These are phyloP conservation scores for Cephalopholis sonnerati DNA, from an alignment of 2,113 vertebrate genomes.

Conservation along the genomic window DNA sequence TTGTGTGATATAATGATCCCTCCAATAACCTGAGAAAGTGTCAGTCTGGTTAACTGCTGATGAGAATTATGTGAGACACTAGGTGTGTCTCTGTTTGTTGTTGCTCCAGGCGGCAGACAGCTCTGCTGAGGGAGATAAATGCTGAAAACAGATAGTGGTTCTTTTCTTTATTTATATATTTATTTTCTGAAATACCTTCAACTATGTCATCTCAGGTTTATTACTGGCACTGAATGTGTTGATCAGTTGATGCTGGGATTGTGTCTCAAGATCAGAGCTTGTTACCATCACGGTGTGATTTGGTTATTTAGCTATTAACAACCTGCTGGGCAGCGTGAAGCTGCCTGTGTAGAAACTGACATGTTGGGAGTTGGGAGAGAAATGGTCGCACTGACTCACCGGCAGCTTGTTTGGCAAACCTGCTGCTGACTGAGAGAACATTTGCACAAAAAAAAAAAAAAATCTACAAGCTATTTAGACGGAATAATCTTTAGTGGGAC, in stretches of 20 bases:
- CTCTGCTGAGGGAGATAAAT: slow-evolving; percentile 27
- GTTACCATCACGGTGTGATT: slow-evolving; percentile 7
- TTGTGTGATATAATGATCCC: neutral
- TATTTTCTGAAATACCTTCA: neutral
- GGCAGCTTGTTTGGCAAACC: slow-evolving; percentile 52
- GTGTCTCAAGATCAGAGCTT: neutral
- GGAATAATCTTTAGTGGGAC: slow-evolving; percentile 34
- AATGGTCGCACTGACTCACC: slow-evolving; percentile 50
- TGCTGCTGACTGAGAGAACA: slow-evolving; percentile 52
- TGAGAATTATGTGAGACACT: slow-evolving; percentile 36
- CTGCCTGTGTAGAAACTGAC: slow-evolving; percentile 23
- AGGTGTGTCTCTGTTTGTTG: slow-evolving; percentile 52
- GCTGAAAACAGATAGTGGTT: slow-evolving; percentile 1
- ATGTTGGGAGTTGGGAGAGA: slow-evolving; percentile 51
- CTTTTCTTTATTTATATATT: neutral
- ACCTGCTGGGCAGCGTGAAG: slow-evolving; percentile 27
- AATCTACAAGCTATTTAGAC: slow-evolving; percentile 34
- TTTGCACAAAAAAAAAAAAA: slow-evolving; percentile 35
- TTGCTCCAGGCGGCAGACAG: slow-evolving; percentile 33
- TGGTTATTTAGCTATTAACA: slow-evolving; percentile 21
- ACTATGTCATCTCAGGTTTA: neutral
- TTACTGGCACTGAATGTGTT: neutral
- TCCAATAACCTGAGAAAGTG: neutral
- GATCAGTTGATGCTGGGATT: neutral
- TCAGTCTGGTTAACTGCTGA: slow-evolving; percentile 15